Percentiles rank a stretch among this genome's conserved stretches.
Conservation (phyloP, 2,797 vertebrate species). For the Tamandua tetradactyla region DNA sequence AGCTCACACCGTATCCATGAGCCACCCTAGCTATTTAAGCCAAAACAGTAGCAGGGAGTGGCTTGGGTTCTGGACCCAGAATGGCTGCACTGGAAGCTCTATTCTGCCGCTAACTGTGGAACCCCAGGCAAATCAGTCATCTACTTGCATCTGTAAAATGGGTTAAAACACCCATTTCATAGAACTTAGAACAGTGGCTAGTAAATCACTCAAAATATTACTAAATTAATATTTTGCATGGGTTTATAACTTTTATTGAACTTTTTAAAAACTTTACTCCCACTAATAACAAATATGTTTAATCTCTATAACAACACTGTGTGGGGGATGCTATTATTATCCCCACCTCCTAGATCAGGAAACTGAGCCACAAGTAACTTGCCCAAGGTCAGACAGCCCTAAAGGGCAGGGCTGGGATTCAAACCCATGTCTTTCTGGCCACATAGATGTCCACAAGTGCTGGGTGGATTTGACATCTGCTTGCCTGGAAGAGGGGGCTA, state of each 20-base stretch:
- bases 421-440: not conserved
- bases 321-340: not conserved
- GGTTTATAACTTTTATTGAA: not conserved
- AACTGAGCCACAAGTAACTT: not conserved
- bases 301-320: not conserved
- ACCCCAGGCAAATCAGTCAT: not conserved
- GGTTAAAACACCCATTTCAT: not conserved
- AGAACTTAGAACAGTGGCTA: too few relatives aligned
- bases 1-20: not conserved
- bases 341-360: not conserved
- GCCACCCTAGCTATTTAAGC: not conserved
- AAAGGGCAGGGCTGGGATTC: not conserved
- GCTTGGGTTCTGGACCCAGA: not conserved
- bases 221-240: not conserved
- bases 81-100: not conserved
- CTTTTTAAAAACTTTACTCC: not conserved
- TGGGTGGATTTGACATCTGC: rapidly evolving
- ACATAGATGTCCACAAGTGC: rapidly evolving
- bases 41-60: not conserved
- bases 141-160: not conserved
- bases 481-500: not conserved
- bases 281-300: not conserved
- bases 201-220: too few relatives aligned
- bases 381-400: not conserved
- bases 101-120: not conserved